These are phyloP conservation scores for Morpho achilles DNA, from an alignment of 2,888 invertebrate species.

Conservation along the genomic window DNA sequence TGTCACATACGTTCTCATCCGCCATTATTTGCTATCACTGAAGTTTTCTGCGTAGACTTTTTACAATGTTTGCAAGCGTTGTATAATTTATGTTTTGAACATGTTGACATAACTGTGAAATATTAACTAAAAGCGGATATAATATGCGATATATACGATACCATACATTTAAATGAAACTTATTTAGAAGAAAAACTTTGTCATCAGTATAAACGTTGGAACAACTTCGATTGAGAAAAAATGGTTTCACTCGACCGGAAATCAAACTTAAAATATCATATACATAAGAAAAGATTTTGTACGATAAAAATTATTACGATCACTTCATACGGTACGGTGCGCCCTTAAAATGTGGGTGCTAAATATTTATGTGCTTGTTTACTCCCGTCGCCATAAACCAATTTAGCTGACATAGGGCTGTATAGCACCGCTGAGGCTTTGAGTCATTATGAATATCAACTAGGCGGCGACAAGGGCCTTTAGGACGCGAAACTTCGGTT, in stretches of 20 bases:
- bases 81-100: slow-evolving; percentile 48
- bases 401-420: slow-evolving; percentile 58
- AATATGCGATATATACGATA: too few relatives aligned
- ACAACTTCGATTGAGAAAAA: too few relatives aligned
- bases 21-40: slow-evolving; percentile 51
- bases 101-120: slow-evolving; percentile 16
- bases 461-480: slow-evolving; percentile 43
- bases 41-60: slow-evolving; percentile 47
- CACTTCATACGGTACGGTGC: too few relatives aligned
- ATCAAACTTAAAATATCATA: too few relatives aligned
- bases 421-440: slow-evolving; percentile 35
- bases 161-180: too few relatives aligned
- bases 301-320: too few relatives aligned
- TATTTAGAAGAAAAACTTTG: too few relatives aligned
- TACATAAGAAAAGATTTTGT: too few relatives aligned
- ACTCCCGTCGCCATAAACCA: slow-evolving; percentile 59
- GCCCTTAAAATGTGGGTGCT: background rate
- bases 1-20: slow-evolving; percentile 62
- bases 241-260: too few relatives aligned
- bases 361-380: slow-evolving; percentile 32
- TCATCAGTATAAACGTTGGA: too few relatives aligned
- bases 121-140: background rate
- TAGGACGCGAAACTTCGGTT: slow-evolving; percentile 39
- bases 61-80: slow-evolving; percentile 56
- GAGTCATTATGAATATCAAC: slow-evolving; percentile 66